Base-by-base conservation (phyloP, 2,797 vertebrate species). In the Thunnus albacares region DNA sequence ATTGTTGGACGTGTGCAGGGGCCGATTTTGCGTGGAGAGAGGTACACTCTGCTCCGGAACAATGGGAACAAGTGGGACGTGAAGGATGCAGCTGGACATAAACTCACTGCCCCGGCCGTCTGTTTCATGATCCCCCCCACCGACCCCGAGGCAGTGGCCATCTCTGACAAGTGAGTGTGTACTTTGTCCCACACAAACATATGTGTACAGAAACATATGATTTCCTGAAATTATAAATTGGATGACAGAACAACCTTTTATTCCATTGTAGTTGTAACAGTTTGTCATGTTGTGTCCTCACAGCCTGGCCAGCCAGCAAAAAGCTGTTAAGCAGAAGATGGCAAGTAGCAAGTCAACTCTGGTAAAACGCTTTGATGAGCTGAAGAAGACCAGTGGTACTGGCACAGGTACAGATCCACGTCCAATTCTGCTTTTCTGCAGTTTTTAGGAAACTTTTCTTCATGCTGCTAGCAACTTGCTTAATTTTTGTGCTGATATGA, bases 111-210 rank as follows among this genome's bases (percentile, higher is more conserved):
- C n/a, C 98, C 98, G 0, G 97, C 93, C 0, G 93, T 99, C 80
- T 99, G 98, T 92, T 99, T 99, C 92, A 91, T 97, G 86, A 96
- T 98, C 43, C 98, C 97, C 1, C 98, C 98, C 0, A 98, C 97
- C 0, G 96, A 98, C 81, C 82, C 95, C 0, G 98, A 98, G 61
- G 94, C 96, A 0, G 83, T 98, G 63, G 88, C 94, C 0, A 77
- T 96, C 55, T 90, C 95, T 0, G 97, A 99, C 66, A 96, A 95
- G 98, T 99, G 92, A n/a, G 96, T 90, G 51, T 71, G 62, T 13
- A 20, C 17, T 20, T 18, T 61, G 9, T 22, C 3, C n/a, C 30
- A 38, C 65, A 7, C 11, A 0, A 24, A 58, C 56, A 47, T 10
- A 47, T 20, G 3, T 72, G 12, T 24, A 17, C 51, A 20, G 18